Evolutionary conservation across 2,113 vertebrate genomes (phyloP).

Genomic region (Xenotilapia leptura): DNA sequence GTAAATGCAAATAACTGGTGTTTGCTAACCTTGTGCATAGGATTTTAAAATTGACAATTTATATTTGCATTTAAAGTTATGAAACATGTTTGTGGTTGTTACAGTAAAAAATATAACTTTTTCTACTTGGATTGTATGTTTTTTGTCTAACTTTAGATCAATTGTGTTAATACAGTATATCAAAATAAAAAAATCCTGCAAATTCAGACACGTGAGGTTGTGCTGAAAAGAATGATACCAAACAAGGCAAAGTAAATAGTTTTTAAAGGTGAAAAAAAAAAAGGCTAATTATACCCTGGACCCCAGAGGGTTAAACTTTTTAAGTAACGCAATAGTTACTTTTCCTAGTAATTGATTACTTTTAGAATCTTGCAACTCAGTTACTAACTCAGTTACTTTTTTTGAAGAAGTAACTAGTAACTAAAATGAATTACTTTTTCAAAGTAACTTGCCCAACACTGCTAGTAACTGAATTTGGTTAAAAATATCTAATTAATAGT

Average conservation of each 20-base stretch:
- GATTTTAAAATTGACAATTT: not conserved
- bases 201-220: not conserved
- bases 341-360: not conserved
- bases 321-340: not conserved
- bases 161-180: not conserved
- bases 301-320: not conserved
- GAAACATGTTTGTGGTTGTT: not conserved
- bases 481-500: not conserved
- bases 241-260: not conserved
- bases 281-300: not conserved
- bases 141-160: not conserved
- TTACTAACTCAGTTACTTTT: not conserved
- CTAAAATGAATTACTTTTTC: not conserved
- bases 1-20: not conserved
- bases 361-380: not conserved
- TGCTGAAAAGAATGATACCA: not conserved
- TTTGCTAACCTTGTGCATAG: not conserved
- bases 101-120: not conserved
- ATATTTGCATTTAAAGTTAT: not conserved
- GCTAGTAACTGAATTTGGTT: not conserved
- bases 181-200: not conserved
- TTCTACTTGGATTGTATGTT: not conserved
- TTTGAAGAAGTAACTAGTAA: not conserved
- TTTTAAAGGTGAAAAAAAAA: not conserved
- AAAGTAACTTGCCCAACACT: not conserved